Evolutionary conservation across 1,140 invertebrate species (phyloP), one percentile per base, ranked within the genome.

Genomic region (Drosophila sproati): DNA sequence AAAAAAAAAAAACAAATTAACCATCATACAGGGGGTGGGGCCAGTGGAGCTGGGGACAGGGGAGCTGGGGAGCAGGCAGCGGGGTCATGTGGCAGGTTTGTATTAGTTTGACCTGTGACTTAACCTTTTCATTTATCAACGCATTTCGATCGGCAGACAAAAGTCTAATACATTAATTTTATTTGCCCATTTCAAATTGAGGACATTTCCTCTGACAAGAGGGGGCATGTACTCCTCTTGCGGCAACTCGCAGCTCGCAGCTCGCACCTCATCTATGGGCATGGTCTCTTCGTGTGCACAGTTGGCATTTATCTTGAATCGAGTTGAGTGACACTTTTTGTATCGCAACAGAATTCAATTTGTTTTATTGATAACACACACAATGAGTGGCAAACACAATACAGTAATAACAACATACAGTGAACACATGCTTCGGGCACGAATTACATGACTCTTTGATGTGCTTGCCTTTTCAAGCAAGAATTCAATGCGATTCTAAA

Each of bases 301-400:
- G 70, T 61, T 77, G 80, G 69, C 85, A 87, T 88, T 88, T 78
- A 87, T 87, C 85, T 88, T 72, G 83, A 4, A 88, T 87, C 83
- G 83, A 78, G 62, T 80, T 75, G 80, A 80, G 83, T 88, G 83
- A 76, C 77, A 75, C 59, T 83, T 87, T 86, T 87, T 86, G 76
- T 85, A 82, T 60, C 83, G 80, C 75, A 75, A 52, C 64, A 60
- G 10, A 87, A 87, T 87, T 87, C 83, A 87, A 87, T 88, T 88
- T 87, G 83, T 80, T 87, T 80, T 87, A 87, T 87, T 80, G 83
- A 80, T 89, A 80, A 63, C 82, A 69, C 82, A 69, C 69, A 88
- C 79, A 87, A 88, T 88, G 66, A 67, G 71, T 71, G 60, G 50
- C 52, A 63, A 63, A 71, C 57, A 71, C 51, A 74, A 78, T 62